These are phyloP conservation scores for Dromaius novaehollandiae DNA, from an alignment of 2,113 vertebrate genomes.

Conservation along the genomic window DNA sequence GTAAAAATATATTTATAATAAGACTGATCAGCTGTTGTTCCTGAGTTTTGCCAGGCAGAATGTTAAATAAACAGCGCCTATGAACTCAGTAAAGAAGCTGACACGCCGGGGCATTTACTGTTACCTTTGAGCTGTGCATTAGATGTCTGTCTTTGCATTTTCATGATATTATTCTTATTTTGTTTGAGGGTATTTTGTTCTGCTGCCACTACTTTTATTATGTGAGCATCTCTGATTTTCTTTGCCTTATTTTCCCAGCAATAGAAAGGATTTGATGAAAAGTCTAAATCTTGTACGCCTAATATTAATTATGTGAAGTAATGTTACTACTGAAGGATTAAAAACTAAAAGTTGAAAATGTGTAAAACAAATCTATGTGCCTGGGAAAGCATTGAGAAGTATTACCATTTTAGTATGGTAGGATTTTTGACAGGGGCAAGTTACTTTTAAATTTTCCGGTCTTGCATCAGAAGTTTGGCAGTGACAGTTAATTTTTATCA, in stretches of 20 bases:
- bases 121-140: neutral
- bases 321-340: neutral
- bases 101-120: neutral
- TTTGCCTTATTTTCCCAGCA: neutral
- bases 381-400: neutral
- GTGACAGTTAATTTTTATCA: constrained; percentile 31
- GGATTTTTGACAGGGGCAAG: neutral
- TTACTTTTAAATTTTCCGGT: neutral
- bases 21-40: neutral
- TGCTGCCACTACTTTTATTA: neutral
- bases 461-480: constrained; percentile 61
- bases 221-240: neutral
- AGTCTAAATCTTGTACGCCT: fast-evolving
- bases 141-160: neutral
- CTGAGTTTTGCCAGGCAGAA: neutral
- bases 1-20: constrained; percentile 40
- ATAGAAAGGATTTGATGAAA: neutral
- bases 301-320: neutral
- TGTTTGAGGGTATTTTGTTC: neutral
- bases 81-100: neutral
- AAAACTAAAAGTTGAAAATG: fast-evolving
- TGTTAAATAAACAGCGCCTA: neutral
- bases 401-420: constrained; percentile 13
- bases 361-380: neutral
- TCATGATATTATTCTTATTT: neutral